Evolutionary conservation across 1,140 invertebrate species (phyloP).

Genomic region (Pachyrhynchus sulphureomaculatus): DNA sequence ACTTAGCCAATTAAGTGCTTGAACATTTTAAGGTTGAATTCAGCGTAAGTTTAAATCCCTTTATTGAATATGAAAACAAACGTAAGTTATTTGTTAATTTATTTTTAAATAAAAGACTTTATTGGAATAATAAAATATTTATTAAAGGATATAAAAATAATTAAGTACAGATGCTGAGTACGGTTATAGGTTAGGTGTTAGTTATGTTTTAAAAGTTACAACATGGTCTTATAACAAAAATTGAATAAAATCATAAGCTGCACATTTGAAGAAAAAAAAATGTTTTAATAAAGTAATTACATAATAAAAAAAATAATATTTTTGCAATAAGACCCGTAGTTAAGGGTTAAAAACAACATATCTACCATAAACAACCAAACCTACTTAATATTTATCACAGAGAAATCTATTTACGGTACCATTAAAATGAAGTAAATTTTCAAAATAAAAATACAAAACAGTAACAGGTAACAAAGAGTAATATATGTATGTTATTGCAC

Average conservation of each 20-base stretch:
- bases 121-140: conserved; percentile 15
- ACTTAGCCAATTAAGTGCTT: too few relatives aligned
- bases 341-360: background rate
- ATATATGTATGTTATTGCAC: background rate
- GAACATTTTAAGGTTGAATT: too few relatives aligned
- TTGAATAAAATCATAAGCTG: too few relatives aligned
- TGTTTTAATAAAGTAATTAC: too few relatives aligned
- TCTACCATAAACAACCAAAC: conserved; percentile 13
- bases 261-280: too few relatives aligned
- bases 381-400: conserved; percentile 29
- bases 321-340: background rate
- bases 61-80: too few relatives aligned
- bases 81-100: background rate
- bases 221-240: background rate
- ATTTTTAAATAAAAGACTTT: conserved; percentile 7
- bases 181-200: background rate
- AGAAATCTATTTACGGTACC: conserved; percentile 19
- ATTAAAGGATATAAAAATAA: conserved; percentile 25
- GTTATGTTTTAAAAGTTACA: background rate
- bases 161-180: conserved; percentile 27
- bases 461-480: background rate
- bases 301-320: background rate
- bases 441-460: background rate
- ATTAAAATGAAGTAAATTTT: conserved; percentile 20
- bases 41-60: too few relatives aligned